These are phyloP conservation scores for Hyphantria cunea DNA, from an alignment of 1,140 invertebrate genomes.

Conservation along the genomic window DNA sequence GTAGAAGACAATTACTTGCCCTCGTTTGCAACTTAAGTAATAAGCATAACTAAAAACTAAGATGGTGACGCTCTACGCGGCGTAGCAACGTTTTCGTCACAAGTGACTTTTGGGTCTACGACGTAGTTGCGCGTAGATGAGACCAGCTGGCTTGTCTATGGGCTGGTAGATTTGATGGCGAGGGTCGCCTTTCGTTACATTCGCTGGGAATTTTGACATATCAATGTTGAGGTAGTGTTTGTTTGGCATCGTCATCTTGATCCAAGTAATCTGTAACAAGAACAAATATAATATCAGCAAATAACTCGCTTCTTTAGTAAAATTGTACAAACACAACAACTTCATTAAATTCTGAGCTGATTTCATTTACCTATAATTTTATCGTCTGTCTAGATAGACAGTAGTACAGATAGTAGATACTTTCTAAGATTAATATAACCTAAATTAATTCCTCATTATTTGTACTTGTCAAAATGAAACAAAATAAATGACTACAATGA, in stretches of 20 bases:
- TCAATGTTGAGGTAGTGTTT: conserved; percentile 90
- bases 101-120: conserved; percentile 82
- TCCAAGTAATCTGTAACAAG: conserved; percentile 83
- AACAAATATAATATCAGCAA: conserved; percentile 21
- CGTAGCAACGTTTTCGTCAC: conserved; percentile 50
- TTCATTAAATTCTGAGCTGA: too few species aligned
- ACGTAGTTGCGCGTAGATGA: conserved; percentile 86
- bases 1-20: too few species aligned
- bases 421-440: too few species aligned
- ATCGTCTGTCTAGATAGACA: too few species aligned
- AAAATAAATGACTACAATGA: too few species aligned
- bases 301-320: too few species aligned
- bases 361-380: too few species aligned
- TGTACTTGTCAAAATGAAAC: too few species aligned
- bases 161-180: conserved; percentile 88
- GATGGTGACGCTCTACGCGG: conserved; percentile 34
- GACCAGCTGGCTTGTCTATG: conserved; percentile 89
- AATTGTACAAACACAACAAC: too few species aligned
- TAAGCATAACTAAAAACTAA: conserved; percentile 16
- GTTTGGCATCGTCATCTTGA: conserved; percentile 90
- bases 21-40: too few species aligned
- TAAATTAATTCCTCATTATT: too few species aligned
- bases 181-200: conserved; percentile 82
- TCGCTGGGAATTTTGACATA: conserved; percentile 85
- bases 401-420: too few species aligned